Evolutionary conservation across 2,888 invertebrate genomes (phyloP), one percentile per base, ranked within the genome.

Genomic region (Eilema depressum): DNA sequence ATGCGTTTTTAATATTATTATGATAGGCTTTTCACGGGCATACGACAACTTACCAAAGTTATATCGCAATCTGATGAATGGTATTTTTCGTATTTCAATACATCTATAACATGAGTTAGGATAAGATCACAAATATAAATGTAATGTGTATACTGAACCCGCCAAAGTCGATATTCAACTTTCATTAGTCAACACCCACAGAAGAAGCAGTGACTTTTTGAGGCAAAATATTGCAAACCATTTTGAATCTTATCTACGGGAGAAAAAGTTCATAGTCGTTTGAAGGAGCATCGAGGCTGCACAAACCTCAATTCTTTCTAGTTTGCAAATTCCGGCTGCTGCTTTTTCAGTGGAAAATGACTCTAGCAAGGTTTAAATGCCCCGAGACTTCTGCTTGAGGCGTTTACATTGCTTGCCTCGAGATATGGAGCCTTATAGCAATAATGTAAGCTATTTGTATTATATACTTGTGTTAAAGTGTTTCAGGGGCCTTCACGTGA

Each of bases 381-480:
- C 20, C 8, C 26, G 14, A 59, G 59, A 20, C 26, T 3, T 53
- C 17, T 14, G 26, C 17, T 28, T 7, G 26, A 28, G 59, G 59
- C 28, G 5, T 59, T 59, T 28, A 59, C 23, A 26, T 59, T 8
- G 59, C 59, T 28, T 26, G 17, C 28, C 17, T 59, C 26, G 26
- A 26, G 0, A 28, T 59, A 57, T 47, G 28, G 47, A 26, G 26
- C 28, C n/a, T 64, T 64, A 63, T 30, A 30, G n/a, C n/a, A 17
- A 73, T 70, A 66, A 69, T 62, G 62, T 64, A 68, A 68, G 64
- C 59, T 72, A 63, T 63, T 66, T 73, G 63, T 76, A 74, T 60
- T n/a, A 72, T 76, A 78, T 70, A 73, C 61, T 73, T 56, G 14
- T 76, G 70, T 75, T 56, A 64, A 70, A 26, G 64, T 33, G 47